These are phyloP conservation scores for Drosophila nr. fundita DNA, from an alignment of 2,888 invertebrate genomes.

Conservation along the genomic window DNA sequence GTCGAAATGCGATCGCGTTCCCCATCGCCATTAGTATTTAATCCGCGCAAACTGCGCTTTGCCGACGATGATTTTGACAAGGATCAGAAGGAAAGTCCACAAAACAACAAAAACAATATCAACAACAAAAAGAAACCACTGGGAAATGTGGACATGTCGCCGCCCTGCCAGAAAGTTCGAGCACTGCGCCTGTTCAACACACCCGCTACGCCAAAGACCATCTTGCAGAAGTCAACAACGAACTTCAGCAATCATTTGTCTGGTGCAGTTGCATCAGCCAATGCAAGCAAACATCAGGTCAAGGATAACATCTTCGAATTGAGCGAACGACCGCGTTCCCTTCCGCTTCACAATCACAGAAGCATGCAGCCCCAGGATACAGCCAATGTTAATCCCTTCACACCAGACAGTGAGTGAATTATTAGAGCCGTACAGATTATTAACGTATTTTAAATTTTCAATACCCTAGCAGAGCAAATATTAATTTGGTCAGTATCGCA, in stretches of 20 bases:
- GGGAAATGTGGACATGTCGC: constrained; percentile 78
- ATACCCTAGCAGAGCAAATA: neutral
- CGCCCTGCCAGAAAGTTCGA: constrained; percentile 87
- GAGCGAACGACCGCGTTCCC: constrained; percentile 85
- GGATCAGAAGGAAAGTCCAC: constrained; percentile 67
- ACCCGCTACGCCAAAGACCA: constrained; percentile 93
- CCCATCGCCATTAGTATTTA: constrained; percentile 78
- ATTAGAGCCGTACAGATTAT: neutral
- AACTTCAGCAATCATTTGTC: constrained; percentile 85
- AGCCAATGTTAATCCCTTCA: constrained; percentile 95
- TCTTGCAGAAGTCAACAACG: constrained; percentile 87
- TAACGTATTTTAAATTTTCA: neutral
- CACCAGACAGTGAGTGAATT: constrained; percentile 88
- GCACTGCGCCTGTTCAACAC: constrained; percentile 92
- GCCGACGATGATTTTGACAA: constrained; percentile 80
- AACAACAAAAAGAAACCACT: constrained; percentile 17
- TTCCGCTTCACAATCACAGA: constrained; percentile 82
- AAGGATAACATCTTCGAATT: constrained; percentile 55
- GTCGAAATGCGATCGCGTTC: constrained; percentile 80
- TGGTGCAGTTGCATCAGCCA: constrained; percentile 67
- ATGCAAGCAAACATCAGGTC: constrained; percentile 35
- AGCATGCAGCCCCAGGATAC: constrained; percentile 79
- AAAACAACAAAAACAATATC: constrained; percentile 38
- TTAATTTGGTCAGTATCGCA: neutral
- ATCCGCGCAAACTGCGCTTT: constrained; percentile 83